Percentiles rank a stretch among this genome's conserved stretches.
phyloP scores from a whole-genome alignment of 2,113 vertebrate genomes.

The Machaerirhynchus nigripectus region DNA sequence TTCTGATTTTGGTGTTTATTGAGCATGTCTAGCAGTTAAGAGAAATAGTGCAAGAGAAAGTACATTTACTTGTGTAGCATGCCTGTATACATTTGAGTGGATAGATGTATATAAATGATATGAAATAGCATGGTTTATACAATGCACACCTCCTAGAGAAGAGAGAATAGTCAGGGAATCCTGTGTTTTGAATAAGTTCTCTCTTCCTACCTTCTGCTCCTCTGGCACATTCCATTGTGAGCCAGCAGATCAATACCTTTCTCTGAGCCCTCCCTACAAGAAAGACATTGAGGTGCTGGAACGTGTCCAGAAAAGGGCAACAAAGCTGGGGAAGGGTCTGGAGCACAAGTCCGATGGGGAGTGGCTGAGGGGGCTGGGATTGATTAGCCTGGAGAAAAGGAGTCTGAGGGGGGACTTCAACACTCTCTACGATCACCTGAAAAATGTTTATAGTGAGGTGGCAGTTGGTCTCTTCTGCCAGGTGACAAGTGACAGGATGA shows the following conservation, averaged over 20 bases:
- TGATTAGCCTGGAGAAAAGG: neutral
- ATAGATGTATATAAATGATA: neutral
- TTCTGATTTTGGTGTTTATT: neutral
- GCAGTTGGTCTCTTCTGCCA: neutral
- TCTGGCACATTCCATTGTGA: neutral
- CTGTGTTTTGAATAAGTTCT: neutral
- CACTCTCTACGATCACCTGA: neutral
- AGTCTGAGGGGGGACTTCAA: neutral
- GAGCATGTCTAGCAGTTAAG: neutral
- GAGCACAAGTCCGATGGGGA: neutral
- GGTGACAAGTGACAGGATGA: neutral
- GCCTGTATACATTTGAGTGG: neutral
- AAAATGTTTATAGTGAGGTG: neutral
- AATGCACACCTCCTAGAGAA: neutral
- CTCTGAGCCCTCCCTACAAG: neutral
- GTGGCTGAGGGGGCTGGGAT: neutral
- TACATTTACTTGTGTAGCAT: neutral
- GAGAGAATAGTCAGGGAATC: neutral
- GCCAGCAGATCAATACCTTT: neutral
- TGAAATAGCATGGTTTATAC: neutral
- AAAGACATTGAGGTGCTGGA: neutral
- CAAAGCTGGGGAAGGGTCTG: neutral
- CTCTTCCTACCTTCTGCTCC: neutral
- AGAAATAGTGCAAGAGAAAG: neutral
- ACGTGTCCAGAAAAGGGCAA: neutral